phyloP scores from a whole-genome alignment of 2,888 invertebrate genomes.

The Sesia apiformis region DNA sequence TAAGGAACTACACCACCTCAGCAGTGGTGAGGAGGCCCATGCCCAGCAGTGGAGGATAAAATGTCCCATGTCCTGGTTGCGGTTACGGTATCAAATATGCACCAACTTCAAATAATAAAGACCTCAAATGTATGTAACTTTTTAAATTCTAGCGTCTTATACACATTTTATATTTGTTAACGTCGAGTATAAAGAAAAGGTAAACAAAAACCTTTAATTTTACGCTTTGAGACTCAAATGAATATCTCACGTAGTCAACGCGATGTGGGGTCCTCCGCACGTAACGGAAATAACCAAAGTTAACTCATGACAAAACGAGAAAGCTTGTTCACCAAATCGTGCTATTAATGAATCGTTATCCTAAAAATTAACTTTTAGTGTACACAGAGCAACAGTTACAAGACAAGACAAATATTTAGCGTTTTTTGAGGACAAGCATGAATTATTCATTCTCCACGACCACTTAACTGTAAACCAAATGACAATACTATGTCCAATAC shows the following conservation, averaged over 20 bases:
- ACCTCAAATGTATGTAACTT: too few relatives aligned
- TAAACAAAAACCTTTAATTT: too few relatives aligned
- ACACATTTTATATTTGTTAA: too few relatives aligned
- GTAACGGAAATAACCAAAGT: background rate
- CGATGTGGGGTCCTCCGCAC: background rate
- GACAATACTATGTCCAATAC: conserved; percentile 17
- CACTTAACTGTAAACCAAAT: conserved; percentile 29
- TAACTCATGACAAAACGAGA: background rate
- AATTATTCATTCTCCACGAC: conserved; percentile 28
- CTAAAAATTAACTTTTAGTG: background rate
- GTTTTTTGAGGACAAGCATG: conserved; percentile 23
- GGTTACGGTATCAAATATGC: too few relatives aligned
- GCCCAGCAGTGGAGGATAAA: too few relatives aligned
- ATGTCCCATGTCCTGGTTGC: too few relatives aligned
- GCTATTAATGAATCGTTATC: background rate
- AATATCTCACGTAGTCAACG: background rate
- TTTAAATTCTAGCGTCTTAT: too few relatives aligned
- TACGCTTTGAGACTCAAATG: background rate
- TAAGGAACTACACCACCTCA: too few relatives aligned
- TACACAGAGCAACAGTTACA: conserved; percentile 3
- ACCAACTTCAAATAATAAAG: too few relatives aligned
- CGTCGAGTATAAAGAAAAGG: too few relatives aligned
- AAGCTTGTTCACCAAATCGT: background rate
- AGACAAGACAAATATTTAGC: conserved; percentile 12
- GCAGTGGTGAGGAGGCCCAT: too few relatives aligned